Conservation (phyloP, 2,797 vertebrate species). For the Dryobates pubescens region DNA sequence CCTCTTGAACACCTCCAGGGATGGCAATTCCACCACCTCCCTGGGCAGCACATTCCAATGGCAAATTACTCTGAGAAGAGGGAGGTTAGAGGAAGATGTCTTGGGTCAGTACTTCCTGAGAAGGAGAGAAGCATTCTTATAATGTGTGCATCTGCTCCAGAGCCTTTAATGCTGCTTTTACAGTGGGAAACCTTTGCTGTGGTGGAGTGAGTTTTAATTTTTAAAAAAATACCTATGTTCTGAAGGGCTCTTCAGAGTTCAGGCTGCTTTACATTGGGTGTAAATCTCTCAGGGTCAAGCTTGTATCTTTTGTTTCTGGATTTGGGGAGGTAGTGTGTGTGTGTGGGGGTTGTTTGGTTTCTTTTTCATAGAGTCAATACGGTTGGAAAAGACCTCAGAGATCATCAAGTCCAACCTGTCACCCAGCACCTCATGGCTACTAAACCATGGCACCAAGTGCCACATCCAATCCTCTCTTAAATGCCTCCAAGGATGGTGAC, state of each 20-base stretch:
- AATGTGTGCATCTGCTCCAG: neutral
- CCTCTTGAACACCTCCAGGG: too few species aligned
- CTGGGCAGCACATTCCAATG: too few species aligned
- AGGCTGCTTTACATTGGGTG: neutral
- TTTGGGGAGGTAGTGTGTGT: too few species aligned
- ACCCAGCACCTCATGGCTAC: too few species aligned
- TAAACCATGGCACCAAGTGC: too few species aligned
- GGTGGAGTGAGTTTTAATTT: neutral
- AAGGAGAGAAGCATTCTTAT: neutral
- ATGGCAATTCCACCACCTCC: too few species aligned
- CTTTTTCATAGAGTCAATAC: too few species aligned
- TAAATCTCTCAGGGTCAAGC: neutral
- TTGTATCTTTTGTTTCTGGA: neutral
- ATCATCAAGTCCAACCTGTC: too few species aligned
- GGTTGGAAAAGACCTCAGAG: too few species aligned
- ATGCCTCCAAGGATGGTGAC: too few species aligned
- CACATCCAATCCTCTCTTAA: too few species aligned
- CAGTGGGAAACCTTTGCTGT: neutral
- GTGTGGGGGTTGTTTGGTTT: too few species aligned
- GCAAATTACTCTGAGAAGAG: neutral
- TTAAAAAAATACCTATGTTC: neutral
- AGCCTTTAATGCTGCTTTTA: neutral
- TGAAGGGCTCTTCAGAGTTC: neutral
- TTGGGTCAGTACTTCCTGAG: neutral
- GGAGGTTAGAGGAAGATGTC: neutral